phyloP scores from a whole-genome alignment of 2,113 vertebrate species.

The Grallaria varia region DNA sequence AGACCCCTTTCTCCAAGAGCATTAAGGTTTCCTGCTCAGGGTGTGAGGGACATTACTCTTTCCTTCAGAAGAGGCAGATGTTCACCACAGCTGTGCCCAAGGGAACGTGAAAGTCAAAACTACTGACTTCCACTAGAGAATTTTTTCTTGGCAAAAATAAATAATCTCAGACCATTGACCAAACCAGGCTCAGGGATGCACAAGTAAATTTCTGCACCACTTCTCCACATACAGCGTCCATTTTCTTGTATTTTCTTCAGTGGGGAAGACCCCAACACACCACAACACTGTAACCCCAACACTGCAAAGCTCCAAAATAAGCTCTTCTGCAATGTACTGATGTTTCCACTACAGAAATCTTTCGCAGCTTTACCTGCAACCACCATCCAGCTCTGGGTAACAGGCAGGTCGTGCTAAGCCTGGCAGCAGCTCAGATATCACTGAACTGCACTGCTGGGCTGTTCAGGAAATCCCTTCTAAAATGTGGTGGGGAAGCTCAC shows the following conservation, averaged over 20 bases:
- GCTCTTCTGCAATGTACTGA: not conserved
- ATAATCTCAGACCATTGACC: not conserved
- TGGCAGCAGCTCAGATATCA: not conserved
- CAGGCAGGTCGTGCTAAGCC: not conserved
- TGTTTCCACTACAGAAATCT: not conserved
- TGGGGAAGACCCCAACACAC: accelerated
- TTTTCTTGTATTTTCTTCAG: not conserved
- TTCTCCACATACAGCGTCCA: not conserved
- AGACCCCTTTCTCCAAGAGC: accelerated
- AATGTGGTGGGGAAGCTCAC: not conserved
- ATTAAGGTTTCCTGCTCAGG: not conserved
- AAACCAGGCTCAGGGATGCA: not conserved
- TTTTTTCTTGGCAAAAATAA: not conserved
- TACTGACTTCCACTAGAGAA: not conserved
- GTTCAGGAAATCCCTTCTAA: not conserved
- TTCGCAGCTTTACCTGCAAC: not conserved
- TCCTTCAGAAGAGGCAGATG: not conserved
- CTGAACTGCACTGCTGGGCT: not conserved
- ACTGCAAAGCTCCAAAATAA: not conserved
- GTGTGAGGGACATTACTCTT: not conserved
- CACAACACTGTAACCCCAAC: accelerated
- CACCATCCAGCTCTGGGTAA: not conserved
- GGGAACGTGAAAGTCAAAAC: not conserved
- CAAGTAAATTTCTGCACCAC: not conserved
- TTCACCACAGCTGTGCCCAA: not conserved